Evolutionary conservation across 2,888 invertebrate genomes (phyloP), one percentile per base, ranked within the genome.

Genomic region (Empis stercorea): DNA sequence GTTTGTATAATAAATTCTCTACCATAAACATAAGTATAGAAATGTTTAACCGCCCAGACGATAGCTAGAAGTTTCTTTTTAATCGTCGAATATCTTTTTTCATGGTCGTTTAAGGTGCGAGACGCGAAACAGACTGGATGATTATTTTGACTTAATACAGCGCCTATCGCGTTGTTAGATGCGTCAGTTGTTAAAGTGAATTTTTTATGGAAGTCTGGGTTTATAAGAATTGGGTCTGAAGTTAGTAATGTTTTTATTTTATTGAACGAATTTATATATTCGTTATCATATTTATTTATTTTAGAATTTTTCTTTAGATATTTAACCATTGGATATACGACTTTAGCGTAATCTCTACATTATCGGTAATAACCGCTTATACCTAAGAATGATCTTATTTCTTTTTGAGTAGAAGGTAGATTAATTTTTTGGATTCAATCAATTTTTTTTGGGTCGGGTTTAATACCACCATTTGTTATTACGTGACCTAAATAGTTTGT

Each of bases 311-410:
- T 46, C 36, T 46, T 46, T 27, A 46, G 34, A 46, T 43, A 45
- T 39, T 43, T 48, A 27, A 46, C 46, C 38, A 48, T 45, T 14
- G 48, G 48, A 36, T 45, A 46, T 10, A 43, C 40, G 11, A 48
- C 34, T 30, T 46, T 48, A 5, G 46, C 32, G 17, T 48, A 48
- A 34, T 46, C 48, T 38, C 16, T 47, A 1, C 43, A 47, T 38
- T 47, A 43, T n/a, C 43, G 34, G 16, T 47, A 48, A 23, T 43
- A 48, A 2, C 45, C 48, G 1, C 45, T 48, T 16, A 48, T 43
- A 10, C 48, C 48, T 1, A 48, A n/a, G 30, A 48, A 48, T 27
- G 27, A 16, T 13, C 15, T 40, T 16, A 45, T 27, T 30, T 43
- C 32, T 14, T 15, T 30, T 10, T 41, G 11, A 9, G 30, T 30